Base-by-base conservation (phyloP, 1,140 invertebrate species). In the Drosophila oshimai region DNA sequence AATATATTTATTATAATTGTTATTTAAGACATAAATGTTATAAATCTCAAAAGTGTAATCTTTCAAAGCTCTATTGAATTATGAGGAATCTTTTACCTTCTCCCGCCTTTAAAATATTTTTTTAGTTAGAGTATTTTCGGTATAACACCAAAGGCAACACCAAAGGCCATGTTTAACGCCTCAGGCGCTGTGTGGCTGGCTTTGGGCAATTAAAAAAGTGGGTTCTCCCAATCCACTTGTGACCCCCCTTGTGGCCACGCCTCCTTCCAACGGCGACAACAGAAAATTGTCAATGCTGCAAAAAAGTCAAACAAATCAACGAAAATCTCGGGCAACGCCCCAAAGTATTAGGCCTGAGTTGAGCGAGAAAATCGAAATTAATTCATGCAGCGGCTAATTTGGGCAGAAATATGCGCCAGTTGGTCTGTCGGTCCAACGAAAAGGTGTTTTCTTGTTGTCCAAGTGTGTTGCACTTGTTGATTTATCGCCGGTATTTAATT, bases 401-500 rank as follows among this genome's bases (percentile, higher is more conserved):
- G 76, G 55, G 29, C 55, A 71, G 54, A 84, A 77, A 73, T 55
- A 47, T 65, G 45, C 54, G 58, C 58, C 46, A 53, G 42, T 73
- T 55, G 75, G 61, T 83, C 60, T 68, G 53, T 58, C 34, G 41
- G 29, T 20, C 39, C n/a, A n/a, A 33, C 7, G n/a, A 46, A 84
- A 74, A 83, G 74, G 78, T 78, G 78, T 74, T 74, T 72, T 62
- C 69, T 72, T 75, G 81, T 69, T 80, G 75, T 74, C 75, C 57
- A 54, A 79, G 47, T 75, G 76, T 62, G 60, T 4, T 84, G 80
- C 80, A 84, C 80, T 86, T 88, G 81, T 89, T 89, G 86, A 89
- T 89, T 89, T 89, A 89, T 89, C 68, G 80, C 55, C 58, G 57
- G 58, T 54, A 57, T 86, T 89, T 89, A 89, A 89, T 89, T 89